Evolutionary conservation across 1,140 invertebrate species (phyloP).

Genomic region (Drosophila neocordata): DNA sequence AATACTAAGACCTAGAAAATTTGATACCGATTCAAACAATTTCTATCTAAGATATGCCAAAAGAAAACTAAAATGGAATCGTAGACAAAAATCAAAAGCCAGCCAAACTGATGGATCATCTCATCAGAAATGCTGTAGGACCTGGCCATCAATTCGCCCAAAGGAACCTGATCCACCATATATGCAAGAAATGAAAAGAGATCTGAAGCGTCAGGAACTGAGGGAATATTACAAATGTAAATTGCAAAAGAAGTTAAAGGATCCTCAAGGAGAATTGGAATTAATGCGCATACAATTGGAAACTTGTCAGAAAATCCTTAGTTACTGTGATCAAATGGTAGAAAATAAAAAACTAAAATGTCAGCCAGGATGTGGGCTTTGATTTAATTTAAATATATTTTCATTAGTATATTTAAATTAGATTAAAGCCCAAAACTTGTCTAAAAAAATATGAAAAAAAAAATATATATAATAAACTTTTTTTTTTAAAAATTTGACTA

Average conservation of each 20-base stretch:
- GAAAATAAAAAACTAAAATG: conserved; percentile 1
- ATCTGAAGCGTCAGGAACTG: conserved; percentile 4
- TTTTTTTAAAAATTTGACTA: neutral
- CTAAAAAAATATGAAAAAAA: neutral
- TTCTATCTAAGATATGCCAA: too few species aligned
- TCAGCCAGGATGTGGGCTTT: neutral
- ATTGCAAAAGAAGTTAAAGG: neutral
- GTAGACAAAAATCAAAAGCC: neutral
- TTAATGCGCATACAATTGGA: conserved; percentile 27
- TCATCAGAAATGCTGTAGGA: neutral
- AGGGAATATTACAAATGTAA: conserved; percentile 19
- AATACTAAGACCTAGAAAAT: neutral
- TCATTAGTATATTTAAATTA: neutral
- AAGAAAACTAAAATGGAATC: neutral
- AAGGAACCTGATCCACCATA: conserved; percentile 35
- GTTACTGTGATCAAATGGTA: conserved; percentile 19
- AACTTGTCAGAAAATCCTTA: neutral
- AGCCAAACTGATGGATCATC: neutral
- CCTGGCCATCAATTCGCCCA: conserved; percentile 2
- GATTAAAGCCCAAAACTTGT: neutral
- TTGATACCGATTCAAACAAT: neutral
- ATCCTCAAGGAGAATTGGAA: neutral
- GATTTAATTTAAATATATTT: neutral
- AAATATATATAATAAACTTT: neutral
- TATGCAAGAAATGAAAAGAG: conserved; percentile 24